Conservation (phyloP, 2,888 invertebrate species). For the Melangyna quadrimaculata region DNA sequence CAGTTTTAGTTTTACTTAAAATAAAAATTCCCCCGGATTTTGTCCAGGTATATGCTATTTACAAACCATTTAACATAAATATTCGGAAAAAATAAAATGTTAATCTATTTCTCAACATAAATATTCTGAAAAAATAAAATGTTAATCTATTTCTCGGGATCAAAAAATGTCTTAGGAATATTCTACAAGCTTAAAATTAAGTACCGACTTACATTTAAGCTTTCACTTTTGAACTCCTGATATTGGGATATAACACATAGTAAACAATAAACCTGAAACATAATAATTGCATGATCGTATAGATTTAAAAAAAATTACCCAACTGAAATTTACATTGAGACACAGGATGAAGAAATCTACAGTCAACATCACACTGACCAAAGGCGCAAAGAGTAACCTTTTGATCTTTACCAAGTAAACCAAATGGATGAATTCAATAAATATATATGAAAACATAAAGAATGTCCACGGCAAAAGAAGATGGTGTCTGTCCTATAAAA, state of each 20-base stretch:
- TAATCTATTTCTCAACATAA: too few species aligned
- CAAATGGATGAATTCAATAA: constrained; percentile 86
- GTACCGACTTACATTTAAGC: constrained; percentile 20
- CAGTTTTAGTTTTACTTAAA: too few species aligned
- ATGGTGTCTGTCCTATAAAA: constrained; percentile 84
- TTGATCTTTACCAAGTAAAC: constrained; percentile 85
- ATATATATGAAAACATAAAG: constrained; percentile 84
- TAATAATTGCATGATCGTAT: neutral
- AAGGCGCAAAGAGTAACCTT: constrained; percentile 87
- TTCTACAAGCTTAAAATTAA: too few species aligned
- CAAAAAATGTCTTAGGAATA: too few species aligned
- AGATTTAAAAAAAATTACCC: too few species aligned
- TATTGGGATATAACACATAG: constrained; percentile 93
- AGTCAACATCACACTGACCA: constrained; percentile 88
- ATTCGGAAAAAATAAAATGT: too few species aligned
- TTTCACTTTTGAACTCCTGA: constrained; percentile 83
- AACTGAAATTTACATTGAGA: constrained; percentile 85
- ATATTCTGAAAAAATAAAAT: too few species aligned
- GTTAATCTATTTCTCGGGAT: too few species aligned
- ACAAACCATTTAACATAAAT: too few species aligned
- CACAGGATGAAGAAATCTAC: constrained; percentile 89
- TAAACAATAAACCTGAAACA: constrained; percentile 88
- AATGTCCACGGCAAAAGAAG: constrained; percentile 89
- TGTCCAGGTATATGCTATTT: too few species aligned
- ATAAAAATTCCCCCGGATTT: too few species aligned